These are phyloP conservation scores for Rugalucina vietnamica DNA, from an alignment of 2,888 invertebrate species.

Conservation along the genomic window DNA sequence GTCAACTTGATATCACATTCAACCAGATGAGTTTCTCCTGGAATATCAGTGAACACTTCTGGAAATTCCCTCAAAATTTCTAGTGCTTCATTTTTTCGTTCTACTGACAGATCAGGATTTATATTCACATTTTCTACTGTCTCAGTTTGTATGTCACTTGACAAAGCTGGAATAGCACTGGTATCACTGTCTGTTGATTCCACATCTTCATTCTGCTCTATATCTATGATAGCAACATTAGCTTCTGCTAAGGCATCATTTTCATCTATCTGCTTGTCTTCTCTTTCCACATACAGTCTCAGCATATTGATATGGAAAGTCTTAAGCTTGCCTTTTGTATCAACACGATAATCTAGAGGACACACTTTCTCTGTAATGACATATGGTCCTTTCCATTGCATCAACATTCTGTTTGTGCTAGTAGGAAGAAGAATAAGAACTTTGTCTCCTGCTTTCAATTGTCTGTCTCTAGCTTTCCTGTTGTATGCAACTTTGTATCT, in stretches of 20 bases:
- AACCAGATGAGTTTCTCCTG: neutral
- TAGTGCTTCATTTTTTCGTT: too few species aligned
- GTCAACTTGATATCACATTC: constrained; percentile 20
- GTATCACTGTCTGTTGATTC: too few species aligned
- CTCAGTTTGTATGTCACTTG: too few species aligned
- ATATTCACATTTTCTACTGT: too few species aligned
- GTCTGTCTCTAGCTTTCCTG: constrained; percentile 3
- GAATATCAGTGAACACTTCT: constrained; percentile 8
- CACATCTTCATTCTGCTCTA: too few species aligned
- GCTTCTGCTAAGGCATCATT: too few species aligned
- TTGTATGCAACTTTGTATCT: neutral
- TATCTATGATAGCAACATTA: too few species aligned
- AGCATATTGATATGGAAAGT: neutral
- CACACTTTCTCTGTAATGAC: neutral
- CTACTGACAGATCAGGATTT: too few species aligned
- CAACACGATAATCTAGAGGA: neutral
- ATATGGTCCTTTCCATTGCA: constrained; percentile 7
- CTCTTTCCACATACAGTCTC: neutral
- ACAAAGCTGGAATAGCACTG: too few species aligned
- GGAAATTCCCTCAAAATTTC: too few species aligned
- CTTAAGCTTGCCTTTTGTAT: neutral
- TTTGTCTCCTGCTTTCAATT: neutral
- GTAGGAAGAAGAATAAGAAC: neutral
- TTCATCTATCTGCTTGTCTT: too few species aligned
- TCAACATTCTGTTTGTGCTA: neutral